Conservation (phyloP, 2,888 invertebrate species). For the Euplexia lucipara region DNA sequence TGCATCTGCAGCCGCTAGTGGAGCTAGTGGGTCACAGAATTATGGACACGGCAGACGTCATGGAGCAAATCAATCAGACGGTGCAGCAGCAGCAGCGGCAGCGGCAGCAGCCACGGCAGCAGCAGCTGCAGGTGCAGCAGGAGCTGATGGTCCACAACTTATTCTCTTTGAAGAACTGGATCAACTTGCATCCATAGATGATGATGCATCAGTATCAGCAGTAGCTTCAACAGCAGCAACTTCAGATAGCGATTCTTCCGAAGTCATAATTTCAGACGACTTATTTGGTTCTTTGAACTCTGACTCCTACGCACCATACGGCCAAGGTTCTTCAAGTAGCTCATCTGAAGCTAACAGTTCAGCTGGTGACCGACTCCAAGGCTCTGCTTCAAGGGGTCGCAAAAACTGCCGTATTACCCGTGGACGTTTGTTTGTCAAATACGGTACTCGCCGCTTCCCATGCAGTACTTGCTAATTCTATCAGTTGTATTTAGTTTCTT, state of each 20-base stretch:
- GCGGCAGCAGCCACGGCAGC: not conserved
- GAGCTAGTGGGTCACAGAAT: no score
- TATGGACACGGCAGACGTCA: no score
- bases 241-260: no score
- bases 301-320: constrained; percentile 4
- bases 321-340: not conserved
- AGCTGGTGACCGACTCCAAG: not conserved
- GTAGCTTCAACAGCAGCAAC: not conserved
- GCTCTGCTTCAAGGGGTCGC: constrained; percentile 59
- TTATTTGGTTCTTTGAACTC: not conserved
- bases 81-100: no score
- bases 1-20: not conserved
- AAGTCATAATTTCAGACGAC: constrained; percentile 22
- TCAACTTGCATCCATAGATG: no score
- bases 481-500: constrained; percentile 48
- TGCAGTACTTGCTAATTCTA: constrained; percentile 77
- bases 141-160: no score
- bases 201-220: not conserved
- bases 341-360: constrained; percentile 12
- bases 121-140: not conserved
- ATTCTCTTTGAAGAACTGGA: no score
- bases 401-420: constrained; percentile 77
- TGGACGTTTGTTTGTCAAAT: constrained; percentile 76
- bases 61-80: no score
- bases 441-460: constrained; percentile 68